phyloP scores from a whole-genome alignment of 2,113 vertebrate species.

The Tetrax tetrax region DNA sequence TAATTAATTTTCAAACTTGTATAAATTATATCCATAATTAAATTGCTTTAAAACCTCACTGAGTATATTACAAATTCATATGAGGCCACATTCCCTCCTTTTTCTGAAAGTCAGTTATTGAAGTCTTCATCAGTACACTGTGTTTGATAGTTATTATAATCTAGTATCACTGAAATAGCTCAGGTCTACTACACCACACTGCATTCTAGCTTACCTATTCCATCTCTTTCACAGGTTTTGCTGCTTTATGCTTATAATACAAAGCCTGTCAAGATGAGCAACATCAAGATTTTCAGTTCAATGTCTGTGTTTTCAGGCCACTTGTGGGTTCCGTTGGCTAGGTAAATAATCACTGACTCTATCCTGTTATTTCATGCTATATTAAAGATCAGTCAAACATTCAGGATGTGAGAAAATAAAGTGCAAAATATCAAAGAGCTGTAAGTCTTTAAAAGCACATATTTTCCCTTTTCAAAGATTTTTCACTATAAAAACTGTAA shows the following conservation, averaged over 20 bases:
- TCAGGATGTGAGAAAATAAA: neutral
- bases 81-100: neutral
- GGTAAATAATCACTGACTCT: slow-evolving; percentile 56
- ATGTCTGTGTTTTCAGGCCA: slow-evolving; percentile 45
- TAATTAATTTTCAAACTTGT: neutral
- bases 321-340: slow-evolving; percentile 61
- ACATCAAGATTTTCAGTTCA: slow-evolving; percentile 33
- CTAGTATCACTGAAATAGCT: neutral
- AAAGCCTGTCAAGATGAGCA: slow-evolving; percentile 21
- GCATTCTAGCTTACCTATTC: neutral
- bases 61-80: neutral
- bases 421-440: slow-evolving; percentile 9
- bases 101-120: neutral
- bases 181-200: neutral
- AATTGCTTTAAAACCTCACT: neutral
- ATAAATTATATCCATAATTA: neutral
- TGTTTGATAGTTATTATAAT: neutral
- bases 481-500: neutral
- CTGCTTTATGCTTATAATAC: slow-evolving; percentile 72
- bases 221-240: slow-evolving; percentile 56
- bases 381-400: slow-evolving; percentile 16
- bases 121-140: neutral
- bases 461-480: neutral
- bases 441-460: neutral
- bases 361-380: slow-evolving; percentile 65